Conservation (phyloP, 2,888 invertebrate genomes). For the Carabus problematicus region DNA sequence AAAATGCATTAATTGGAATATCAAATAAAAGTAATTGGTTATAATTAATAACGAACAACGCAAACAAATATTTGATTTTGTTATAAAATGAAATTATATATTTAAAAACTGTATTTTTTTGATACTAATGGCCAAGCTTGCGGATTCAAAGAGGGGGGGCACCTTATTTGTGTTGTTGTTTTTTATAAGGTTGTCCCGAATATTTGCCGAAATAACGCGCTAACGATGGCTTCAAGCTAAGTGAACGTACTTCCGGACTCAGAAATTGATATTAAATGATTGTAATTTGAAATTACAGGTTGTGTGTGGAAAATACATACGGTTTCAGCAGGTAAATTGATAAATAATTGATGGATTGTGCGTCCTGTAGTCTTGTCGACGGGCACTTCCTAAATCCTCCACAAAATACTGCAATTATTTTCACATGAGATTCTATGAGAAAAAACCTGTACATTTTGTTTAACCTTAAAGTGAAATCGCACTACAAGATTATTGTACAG, state of each 20-base stretch:
- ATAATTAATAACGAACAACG: background rate
- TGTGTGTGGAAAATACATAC: background rate
- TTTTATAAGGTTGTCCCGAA: too few relatives aligned
- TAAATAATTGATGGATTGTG: conserved; percentile 12
- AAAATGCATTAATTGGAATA: background rate
- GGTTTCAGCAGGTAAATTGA: conserved; percentile 16
- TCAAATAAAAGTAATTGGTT: background rate
- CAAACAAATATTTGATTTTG: background rate
- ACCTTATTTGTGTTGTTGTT: too few relatives aligned
- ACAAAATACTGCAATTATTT: background rate
- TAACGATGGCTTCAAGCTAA: background rate
- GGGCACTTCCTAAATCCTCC: too few relatives aligned
- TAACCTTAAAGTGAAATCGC: too few relatives aligned
- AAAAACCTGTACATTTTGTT: too few relatives aligned
- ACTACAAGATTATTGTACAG: too few relatives aligned
- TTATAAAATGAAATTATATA: background rate
- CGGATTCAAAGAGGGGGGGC: too few relatives aligned
- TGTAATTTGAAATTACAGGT: conserved; percentile 20
- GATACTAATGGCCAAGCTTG: background rate
- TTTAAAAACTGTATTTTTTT: background rate
- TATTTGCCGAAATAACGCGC: too few relatives aligned
- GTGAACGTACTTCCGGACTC: conserved; percentile 13
- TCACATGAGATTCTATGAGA: background rate
- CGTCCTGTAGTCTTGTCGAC: too few relatives aligned
- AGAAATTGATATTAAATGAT: conserved; percentile 15